Percentiles rank a stretch among this genome's conserved stretches.
phyloP scores from a whole-genome alignment of 2,113 vertebrate genomes.

The Brachionichthys hirsutus region DNA sequence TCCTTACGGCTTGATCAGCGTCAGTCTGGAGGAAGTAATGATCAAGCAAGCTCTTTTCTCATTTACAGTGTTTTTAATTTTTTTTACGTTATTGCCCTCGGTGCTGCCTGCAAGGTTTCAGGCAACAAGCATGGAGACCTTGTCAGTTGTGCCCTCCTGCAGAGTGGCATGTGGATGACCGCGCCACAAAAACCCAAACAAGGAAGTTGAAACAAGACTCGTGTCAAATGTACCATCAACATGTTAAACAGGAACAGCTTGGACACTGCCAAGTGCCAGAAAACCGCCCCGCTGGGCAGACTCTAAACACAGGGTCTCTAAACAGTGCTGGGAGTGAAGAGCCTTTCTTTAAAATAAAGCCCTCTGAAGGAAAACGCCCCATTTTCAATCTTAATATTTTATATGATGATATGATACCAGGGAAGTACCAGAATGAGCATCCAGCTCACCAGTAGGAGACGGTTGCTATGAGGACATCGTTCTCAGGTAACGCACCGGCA shows the following conservation, averaged over 20 bases:
- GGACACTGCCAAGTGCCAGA: constrained; percentile 40
- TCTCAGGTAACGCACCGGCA: constrained; percentile 30
- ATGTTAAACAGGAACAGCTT: constrained; percentile 64
- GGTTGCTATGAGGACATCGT: constrained; percentile 18
- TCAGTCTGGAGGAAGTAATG: constrained; percentile 18
- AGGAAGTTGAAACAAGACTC: constrained; percentile 62
- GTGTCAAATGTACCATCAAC: constrained; percentile 63
- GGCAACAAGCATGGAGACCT: constrained; percentile 52
- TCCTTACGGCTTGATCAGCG: constrained; percentile 11
- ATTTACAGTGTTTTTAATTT: constrained; percentile 37
- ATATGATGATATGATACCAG: constrained; percentile 1
- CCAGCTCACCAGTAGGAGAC: constrained; percentile 1
- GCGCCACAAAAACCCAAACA: constrained; percentile 37
- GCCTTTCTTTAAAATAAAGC: constrained; percentile 36
- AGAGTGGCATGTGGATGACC: constrained; percentile 51
- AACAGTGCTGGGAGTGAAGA: constrained; percentile 38
- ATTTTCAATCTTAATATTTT: background rate
- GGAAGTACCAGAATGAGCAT: constrained; percentile 5
- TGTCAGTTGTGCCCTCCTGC: constrained; percentile 52
- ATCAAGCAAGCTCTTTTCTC: constrained; percentile 16
- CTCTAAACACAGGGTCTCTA: constrained; percentile 30
- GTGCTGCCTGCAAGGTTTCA: constrained; percentile 36
- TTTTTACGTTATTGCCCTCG: constrained; percentile 24
- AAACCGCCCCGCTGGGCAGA: constrained; percentile 36
- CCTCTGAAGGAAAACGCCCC: constrained; percentile 2